Evolutionary conservation across 2,888 invertebrate species (phyloP), one percentile per base, ranked within the genome.

Genomic region (Athalia cordata): DNA sequence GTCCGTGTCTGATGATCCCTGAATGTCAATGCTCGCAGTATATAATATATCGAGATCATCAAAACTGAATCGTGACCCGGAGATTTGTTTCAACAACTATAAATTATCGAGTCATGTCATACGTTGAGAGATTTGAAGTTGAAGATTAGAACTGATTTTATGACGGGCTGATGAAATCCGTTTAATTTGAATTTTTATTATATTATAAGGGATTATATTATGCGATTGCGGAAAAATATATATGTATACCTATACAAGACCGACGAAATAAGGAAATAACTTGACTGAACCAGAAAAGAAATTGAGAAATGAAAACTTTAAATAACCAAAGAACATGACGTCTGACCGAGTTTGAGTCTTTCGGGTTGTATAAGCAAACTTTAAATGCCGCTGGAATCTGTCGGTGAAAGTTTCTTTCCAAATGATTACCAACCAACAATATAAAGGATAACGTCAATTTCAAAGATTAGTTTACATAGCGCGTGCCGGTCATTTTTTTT

Each of bases 401-500:
- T 55, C 55, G 55, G 68, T 68, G 68, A 68, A 68, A 68, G 68
- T 68, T 68, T 43, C 5, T 9, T 68, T 55, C 52, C 11, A 4
- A 68, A n/a, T 55, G 68, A 68, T 68, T 68, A 43, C 29, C 6
- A 11, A n/a, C 68, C n/a, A n/a, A 68, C 68, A 68, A 29, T 29
- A 55, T 4, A 49, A 66, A 49, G 47, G 7, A 66, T 8, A 13
- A 49, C 66, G 47, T 8, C 66, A 66, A 66, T 66, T 9, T 66
- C 7, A 68, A 29, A 29, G 55, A 5, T 0, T 55, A 68, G n/a
- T 68, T 52, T 55, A 29, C 50, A 55, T 7, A 55, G 11, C 9
- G 3, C 11, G n/a, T 55, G n/a, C 7, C 0, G 55, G n/a, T 55
- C 9, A 55, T 55, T 55, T 55, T 0, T 66, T 64, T 49, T 66